Percentiles rank a stretch among this genome's conserved stretches.
Evolutionary conservation across 2,888 invertebrate species (phyloP).

Genomic region (Amblyteles armatorius): DNA sequence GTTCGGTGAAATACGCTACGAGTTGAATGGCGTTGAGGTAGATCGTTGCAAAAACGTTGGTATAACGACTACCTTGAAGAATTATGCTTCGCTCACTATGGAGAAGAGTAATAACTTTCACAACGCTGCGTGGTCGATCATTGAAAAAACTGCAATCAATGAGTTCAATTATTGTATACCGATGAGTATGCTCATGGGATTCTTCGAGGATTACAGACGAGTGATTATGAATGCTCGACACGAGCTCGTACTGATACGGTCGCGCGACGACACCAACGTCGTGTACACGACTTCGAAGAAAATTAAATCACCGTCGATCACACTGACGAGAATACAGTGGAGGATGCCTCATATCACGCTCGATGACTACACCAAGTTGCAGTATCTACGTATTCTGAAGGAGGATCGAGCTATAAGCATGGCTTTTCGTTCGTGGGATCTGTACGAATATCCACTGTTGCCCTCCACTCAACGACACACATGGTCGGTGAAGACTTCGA

Average conservation of each 20-base stretch:
- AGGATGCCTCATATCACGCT: slow-evolving; percentile 27
- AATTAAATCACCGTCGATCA: not conserved
- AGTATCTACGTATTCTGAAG: not conserved
- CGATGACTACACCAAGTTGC: slow-evolving; percentile 25
- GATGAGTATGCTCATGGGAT: slow-evolving; percentile 29
- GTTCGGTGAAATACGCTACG: slow-evolving; percentile 15
- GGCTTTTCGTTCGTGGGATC: slow-evolving; percentile 33
- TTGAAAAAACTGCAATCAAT: not conserved
- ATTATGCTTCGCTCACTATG: not conserved
- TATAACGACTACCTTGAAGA: not conserved
- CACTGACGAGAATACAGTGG: slow-evolving; percentile 17
- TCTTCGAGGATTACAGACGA: slow-evolving; percentile 29
- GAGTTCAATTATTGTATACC: slow-evolving; percentile 37
- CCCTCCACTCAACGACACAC: slow-evolving; percentile 8
- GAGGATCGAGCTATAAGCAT: slow-evolving; percentile 20
- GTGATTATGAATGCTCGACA: slow-evolving; percentile 31
- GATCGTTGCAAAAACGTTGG: slow-evolving; percentile 14
- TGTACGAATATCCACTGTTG: slow-evolving; percentile 36
- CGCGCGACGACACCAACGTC: slow-evolving; percentile 12
- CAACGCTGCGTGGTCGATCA: not conserved
- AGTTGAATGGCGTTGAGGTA: not conserved
- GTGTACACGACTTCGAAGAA: not conserved
- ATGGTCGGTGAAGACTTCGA: slow-evolving; percentile 32
- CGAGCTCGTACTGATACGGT: slow-evolving; percentile 13
- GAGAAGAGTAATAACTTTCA: not conserved